phyloP scores from a whole-genome alignment of 2,797 vertebrate species.

The Labroides dimidiatus region DNA sequence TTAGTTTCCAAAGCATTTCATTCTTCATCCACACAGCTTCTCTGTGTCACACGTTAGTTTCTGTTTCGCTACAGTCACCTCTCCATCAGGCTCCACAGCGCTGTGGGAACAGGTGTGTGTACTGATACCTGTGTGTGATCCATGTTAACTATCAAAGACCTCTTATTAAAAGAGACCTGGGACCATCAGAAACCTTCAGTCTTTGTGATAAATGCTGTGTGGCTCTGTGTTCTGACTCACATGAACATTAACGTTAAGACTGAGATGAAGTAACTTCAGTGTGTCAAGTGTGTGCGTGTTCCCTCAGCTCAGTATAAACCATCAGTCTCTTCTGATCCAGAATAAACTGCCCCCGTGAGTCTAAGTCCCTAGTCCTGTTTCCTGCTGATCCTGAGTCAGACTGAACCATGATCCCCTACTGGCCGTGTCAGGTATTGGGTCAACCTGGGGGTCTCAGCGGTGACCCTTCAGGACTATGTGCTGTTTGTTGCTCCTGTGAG shows the following conservation, averaged over 20 bases:
- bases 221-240: too few species aligned
- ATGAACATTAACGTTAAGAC: too few species aligned
- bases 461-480: too few species aligned
- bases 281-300: background rate
- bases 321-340: background rate
- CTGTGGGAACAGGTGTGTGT: background rate
- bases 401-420: background rate
- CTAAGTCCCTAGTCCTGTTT: background rate
- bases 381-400: slow-evolving; percentile 8
- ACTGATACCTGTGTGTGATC: slow-evolving; percentile 3
- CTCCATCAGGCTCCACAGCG: slow-evolving; percentile 5
- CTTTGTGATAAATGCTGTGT: too few species aligned
- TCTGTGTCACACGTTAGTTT: background rate
- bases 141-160: background rate
- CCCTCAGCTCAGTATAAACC: slow-evolving; percentile 1
- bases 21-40: slow-evolving; percentile 22
- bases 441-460: too few species aligned
- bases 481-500: too few species aligned
- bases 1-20: slow-evolving; percentile 44
- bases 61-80: background rate
- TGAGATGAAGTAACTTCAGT: too few species aligned
- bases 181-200: slow-evolving; percentile 17
- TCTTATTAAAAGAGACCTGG: slow-evolving; percentile 51
- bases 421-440: background rate
- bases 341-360: background rate